Evolutionary conservation across 2,797 vertebrate species (phyloP), one percentile per base, ranked within the genome.

Genomic region (Fundulus diaphanus): DNA sequence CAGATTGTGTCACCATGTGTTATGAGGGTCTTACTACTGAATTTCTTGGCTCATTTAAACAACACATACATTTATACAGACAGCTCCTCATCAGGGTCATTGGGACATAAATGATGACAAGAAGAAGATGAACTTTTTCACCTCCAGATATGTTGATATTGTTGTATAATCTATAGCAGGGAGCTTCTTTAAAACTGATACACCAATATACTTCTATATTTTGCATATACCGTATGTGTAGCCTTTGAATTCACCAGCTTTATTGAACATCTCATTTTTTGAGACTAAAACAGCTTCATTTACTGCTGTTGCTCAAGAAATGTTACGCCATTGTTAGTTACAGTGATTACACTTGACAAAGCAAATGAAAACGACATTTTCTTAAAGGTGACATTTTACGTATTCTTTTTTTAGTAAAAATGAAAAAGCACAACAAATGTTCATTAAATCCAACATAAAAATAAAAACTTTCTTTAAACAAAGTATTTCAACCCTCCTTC

Each of bases 261-360:
- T 12, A 37, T 76, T 46, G 27, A 73, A 79, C 48, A 22, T 37
- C 33, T 44, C 20, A 61, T 7, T 49, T 46, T 69, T 35, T 22
- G 31, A 24, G 29, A 0, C 22, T 75, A 46, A 68, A 18, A 79
- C 51, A 46, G 68, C 54, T 71, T 13, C 3, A 49, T 33, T 33
- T 61, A 31, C 5, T 42, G 20, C 51, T 1, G 49, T 33, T 13
- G 40, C 29, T 42, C 8, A 18, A 20, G 18, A 7, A 35, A 49
- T 11, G 9, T 24, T 48, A 29, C 16, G 2, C 31, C 18, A 59
- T n/a, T 7, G 5, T 46, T 35, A 16, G 16, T 69, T 68, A 37
- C 15, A 51, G 5, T 51, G 13, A 73, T 24, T 24, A 61, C 20
- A 27, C 22, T 61, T 35, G 35, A 44, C 27, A 35, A 5, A 35